Conservation (phyloP, 2,888 invertebrate genomes). For the Tinea pellionella region DNA sequence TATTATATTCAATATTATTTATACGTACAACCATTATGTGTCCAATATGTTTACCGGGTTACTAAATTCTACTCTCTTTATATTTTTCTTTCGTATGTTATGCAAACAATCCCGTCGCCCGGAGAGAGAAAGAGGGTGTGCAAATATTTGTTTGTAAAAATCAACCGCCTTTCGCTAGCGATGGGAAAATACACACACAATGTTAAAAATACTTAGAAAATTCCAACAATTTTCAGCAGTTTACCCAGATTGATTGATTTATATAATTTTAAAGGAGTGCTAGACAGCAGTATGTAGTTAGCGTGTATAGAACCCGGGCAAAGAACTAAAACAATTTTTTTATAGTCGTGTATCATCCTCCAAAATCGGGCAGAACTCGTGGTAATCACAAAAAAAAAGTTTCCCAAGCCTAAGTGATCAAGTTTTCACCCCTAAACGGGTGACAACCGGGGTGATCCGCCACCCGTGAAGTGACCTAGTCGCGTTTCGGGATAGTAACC, state of each 20-base stretch:
- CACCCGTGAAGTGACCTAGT: no score
- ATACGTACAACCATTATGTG: conserved; percentile 6
- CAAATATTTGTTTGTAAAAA: neutral
- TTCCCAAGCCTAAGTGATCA: no score
- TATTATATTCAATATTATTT: conserved; percentile 14
- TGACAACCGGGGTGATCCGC: no score
- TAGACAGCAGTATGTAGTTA: no score
- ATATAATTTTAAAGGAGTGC: neutral
- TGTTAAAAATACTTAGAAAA: neutral
- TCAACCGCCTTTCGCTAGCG: neutral
- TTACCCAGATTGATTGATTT: neutral
- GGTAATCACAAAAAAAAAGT: no score
- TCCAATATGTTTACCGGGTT: conserved; percentile 6
- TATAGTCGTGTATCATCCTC: no score
- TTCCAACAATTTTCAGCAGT: neutral
- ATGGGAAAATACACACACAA: neutral
- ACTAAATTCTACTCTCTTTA: neutral
- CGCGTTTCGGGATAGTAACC: no score
- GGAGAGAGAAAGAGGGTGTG: neutral
- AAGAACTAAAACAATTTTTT: no score
- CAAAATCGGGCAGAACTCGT: no score
- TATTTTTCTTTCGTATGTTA: conserved; percentile 1
- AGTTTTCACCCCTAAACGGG: no score
- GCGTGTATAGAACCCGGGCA: no score
- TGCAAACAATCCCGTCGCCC: conserved; percentile 5